Evolutionary conservation across 1,140 invertebrate genomes (phyloP), one percentile per base, ranked within the genome.

Genomic region (Drosophila subpulchrella): DNA sequence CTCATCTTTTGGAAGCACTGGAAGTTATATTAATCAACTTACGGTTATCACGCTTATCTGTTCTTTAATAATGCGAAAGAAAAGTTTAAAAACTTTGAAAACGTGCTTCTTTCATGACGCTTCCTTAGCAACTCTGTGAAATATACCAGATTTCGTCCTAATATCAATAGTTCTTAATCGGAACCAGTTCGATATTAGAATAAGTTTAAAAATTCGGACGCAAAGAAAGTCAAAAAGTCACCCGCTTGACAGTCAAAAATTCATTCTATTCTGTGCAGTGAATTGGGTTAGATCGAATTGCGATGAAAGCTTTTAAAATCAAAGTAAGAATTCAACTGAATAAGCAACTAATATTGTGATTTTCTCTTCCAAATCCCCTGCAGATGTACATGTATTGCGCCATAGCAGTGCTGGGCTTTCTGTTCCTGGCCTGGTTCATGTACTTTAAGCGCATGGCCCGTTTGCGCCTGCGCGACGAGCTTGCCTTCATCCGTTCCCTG

Each of bases 391-490:
- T 90, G 66, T 91, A 79, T 13, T 76, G 75, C 39, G 72, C 83
- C 0, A 11, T 91, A 27, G 47, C 65, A 10, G 12, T 89, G 8
- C 48, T 91, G 24, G 61, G 74, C 13, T 15, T 83, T 6, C 55
- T 86, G 6, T 75, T 91, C 13, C 55, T 91, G 27, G 81, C 70
- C 44, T 91, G 91, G 86, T 86, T 89, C 56, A 67, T 91, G 15
- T 91, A 90, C 70, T 91, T 91, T 41, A 89, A 86, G 46, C 78
- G 77, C 8, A 20, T 82, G 53, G 71, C 81, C 12, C 76, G 84
- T 0, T n/a, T 86, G 36, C 82, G 80, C 0, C 56, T 91, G 38
- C 91, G 81, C 15, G 76, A 91, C 30, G 75, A 82, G 36, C 50
- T 79, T 3, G 68, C 80, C 20, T 20, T 20, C 20, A 20, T 20